These are phyloP conservation scores for Vidua chalybeata DNA, from an alignment of 2,113 vertebrate genomes.

Conservation along the genomic window DNA sequence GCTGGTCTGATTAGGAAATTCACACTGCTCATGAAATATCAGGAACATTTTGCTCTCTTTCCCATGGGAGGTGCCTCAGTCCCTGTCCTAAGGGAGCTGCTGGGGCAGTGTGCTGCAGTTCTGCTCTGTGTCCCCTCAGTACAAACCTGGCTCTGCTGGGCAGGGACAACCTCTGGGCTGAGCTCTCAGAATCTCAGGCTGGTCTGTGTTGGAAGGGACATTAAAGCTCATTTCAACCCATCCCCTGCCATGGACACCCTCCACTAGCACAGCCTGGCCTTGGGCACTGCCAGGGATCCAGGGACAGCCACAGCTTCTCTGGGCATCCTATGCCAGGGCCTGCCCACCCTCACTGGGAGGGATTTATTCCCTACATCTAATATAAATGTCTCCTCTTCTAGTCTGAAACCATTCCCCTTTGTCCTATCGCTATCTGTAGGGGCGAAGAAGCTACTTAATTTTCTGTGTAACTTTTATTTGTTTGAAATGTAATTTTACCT, in stretches of 20 bases:
- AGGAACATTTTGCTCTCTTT: background rate
- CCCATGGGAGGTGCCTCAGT: background rate
- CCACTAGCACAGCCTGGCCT: background rate
- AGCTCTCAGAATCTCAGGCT: too few relatives aligned
- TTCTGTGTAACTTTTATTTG: background rate
- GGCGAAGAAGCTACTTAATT: background rate
- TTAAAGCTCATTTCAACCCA: background rate
- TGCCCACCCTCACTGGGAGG: rapidly evolving
- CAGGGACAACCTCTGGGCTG: background rate
- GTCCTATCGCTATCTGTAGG: background rate
- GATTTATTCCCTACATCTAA: background rate
- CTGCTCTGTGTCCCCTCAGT: background rate
- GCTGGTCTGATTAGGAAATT: background rate
- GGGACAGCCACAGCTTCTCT: background rate
- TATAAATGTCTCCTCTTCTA: background rate
- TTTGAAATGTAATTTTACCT: background rate
- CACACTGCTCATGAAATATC: background rate
- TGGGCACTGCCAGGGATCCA: background rate
- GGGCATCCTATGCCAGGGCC: background rate
- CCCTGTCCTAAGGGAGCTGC: rapidly evolving
- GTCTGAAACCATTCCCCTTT: background rate
- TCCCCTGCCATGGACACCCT: background rate
- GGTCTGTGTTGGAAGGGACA: background rate
- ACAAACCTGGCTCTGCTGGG: background rate
- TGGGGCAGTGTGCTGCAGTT: background rate